Conservation (phyloP, 2,797 vertebrate genomes). For the Vireo griseus region DNA sequence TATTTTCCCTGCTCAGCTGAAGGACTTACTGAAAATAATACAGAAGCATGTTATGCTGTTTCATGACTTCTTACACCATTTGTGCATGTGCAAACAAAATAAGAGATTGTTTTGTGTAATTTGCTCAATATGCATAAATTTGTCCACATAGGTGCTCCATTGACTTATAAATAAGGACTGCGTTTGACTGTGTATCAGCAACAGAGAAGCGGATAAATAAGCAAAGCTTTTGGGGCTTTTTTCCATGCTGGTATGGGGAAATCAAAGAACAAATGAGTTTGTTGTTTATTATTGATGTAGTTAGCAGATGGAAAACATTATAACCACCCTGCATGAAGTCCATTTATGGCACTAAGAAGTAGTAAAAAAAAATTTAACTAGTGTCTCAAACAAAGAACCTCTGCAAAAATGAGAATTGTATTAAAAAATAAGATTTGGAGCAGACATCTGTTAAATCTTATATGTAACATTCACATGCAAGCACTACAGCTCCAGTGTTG, state of each 20-base stretch:
- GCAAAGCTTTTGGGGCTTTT: fast-evolving
- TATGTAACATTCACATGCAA: not conserved
- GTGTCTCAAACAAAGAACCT: not conserved
- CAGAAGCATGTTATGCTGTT: not conserved
- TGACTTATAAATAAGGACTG: not conserved
- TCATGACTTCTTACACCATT: not conserved
- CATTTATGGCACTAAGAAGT: not conserved
- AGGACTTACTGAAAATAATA: not conserved
- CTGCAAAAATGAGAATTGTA: not conserved
- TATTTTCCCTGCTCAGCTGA: not conserved
- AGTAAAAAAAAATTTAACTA: not conserved
- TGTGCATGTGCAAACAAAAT: not conserved
- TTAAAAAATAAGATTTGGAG: not conserved
- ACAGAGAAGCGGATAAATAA: not conserved
- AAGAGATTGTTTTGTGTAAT: not conserved
- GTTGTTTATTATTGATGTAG: not conserved
- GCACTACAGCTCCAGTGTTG: not conserved
- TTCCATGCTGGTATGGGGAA: not conserved
- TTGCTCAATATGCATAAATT: not conserved
- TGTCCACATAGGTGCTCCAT: not conserved
- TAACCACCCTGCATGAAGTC: not conserved
- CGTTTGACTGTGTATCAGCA: not conserved
- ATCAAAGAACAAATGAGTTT: not conserved
- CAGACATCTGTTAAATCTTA: not conserved
- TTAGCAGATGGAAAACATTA: not conserved